Evolutionary conservation across 2,797 vertebrate species (phyloP).

Genomic region (Diplodus puntazzo): DNA sequence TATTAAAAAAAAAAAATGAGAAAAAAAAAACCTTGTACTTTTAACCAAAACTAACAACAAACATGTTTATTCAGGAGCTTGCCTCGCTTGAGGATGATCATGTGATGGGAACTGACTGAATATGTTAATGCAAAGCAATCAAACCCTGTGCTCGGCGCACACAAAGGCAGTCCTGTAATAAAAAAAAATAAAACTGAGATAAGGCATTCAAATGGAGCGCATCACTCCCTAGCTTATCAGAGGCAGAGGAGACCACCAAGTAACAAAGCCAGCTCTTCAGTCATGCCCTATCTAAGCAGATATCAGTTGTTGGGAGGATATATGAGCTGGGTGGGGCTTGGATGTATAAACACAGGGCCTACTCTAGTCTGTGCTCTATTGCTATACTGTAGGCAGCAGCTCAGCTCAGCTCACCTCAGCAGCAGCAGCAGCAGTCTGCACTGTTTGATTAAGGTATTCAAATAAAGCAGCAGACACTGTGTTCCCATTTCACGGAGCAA

Average conservation of each 20-base stretch:
- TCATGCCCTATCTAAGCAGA: slow-evolving; percentile 77
- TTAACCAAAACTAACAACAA: slow-evolving; percentile 32
- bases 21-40: background rate
- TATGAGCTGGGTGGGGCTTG: slow-evolving; percentile 84
- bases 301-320: slow-evolving; percentile 84
- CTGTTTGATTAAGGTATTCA: slow-evolving; percentile 85
- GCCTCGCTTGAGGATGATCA: slow-evolving; percentile 36
- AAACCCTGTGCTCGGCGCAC: slow-evolving; percentile 56
- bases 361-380: slow-evolving; percentile 23
- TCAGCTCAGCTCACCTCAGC: slow-evolving; percentile 41
- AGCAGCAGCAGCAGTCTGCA: slow-evolving; percentile 61
- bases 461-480: slow-evolving; percentile 80
- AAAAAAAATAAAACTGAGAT: slow-evolving; percentile 67
- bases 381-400: slow-evolving; percentile 49
- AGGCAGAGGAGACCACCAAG: slow-evolving; percentile 77
- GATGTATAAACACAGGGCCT: slow-evolving; percentile 79
- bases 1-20: slow-evolving; percentile 46
- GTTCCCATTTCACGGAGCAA: slow-evolving; percentile 76
- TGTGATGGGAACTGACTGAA: slow-evolving; percentile 41
- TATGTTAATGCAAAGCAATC: slow-evolving; percentile 66
- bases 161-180: slow-evolving; percentile 61
- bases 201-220: slow-evolving; percentile 76
- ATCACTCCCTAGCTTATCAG: slow-evolving; percentile 74
- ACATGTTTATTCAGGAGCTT: slow-evolving; percentile 42
- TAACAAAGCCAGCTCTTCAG: slow-evolving; percentile 81